Percentiles rank a stretch among this genome's conserved stretches.
Conservation (phyloP, 2,888 invertebrate genomes). For the Emesis furor region DNA sequence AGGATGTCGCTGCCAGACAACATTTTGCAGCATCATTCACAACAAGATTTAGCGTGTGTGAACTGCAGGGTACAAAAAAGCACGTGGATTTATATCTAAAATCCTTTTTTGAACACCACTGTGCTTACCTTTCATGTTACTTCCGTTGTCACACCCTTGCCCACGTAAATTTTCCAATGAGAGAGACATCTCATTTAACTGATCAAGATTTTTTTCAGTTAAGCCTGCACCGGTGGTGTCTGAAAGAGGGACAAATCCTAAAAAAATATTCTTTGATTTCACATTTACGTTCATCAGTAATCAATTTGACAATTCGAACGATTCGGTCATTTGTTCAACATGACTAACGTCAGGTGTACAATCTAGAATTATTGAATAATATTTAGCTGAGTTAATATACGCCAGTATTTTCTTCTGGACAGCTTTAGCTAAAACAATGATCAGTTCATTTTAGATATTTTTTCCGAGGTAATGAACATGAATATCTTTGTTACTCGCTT, state of each 20-base stretch:
- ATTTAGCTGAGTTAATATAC: slow-evolving; percentile 32
- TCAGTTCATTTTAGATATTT: slow-evolving; percentile 53
- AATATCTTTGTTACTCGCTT: slow-evolving; percentile 32
- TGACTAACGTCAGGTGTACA: slow-evolving; percentile 32
- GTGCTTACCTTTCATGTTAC: slow-evolving; percentile 53
- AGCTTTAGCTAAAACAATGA: slow-evolving; percentile 36
- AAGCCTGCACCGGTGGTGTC: background rate
- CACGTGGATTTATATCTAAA: slow-evolving; percentile 24
- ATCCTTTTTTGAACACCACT: slow-evolving; percentile 42
- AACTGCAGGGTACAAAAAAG: slow-evolving; percentile 51
- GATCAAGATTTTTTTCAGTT: background rate
- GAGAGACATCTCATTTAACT: slow-evolving; percentile 26
- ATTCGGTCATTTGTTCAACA: slow-evolving; percentile 24
- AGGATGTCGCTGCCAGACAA: slow-evolving; percentile 11
- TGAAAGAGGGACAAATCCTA: background rate
- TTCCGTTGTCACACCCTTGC: slow-evolving; percentile 56
- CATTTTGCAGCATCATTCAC: slow-evolving; percentile 54
- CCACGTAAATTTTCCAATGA: slow-evolving; percentile 46
- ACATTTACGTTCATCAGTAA: slow-evolving; percentile 3
- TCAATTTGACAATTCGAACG: slow-evolving; percentile 13
- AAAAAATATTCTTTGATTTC: slow-evolving; percentile 16
- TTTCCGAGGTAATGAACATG: slow-evolving; percentile 44
- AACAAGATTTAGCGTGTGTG: slow-evolving; percentile 42
- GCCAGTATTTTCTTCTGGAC: slow-evolving; percentile 29
- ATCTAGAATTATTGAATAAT: slow-evolving; percentile 40